Conservation (phyloP, 2,888 invertebrate species). For the Chloromyia formosa region DNA sequence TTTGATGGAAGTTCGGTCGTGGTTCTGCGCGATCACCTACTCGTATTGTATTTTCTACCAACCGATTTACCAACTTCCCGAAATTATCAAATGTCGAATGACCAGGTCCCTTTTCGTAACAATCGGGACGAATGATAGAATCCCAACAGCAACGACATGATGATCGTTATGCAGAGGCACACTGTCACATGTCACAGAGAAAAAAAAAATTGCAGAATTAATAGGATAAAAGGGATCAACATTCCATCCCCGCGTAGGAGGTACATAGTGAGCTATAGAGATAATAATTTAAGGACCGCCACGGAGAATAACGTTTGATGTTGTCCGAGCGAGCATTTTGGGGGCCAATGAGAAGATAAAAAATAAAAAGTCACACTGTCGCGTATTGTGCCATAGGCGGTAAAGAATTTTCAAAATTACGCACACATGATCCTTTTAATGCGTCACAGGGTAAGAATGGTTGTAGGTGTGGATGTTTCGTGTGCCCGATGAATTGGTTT, state of each 20-base stretch:
- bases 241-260: conserved; percentile 18
- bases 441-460: background rate
- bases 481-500: background rate
- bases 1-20: too few relatives aligned
- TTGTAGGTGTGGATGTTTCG: background rate
- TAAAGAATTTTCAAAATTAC: background rate
- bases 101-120: conserved; percentile 1
- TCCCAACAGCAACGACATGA: background rate
- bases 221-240: conserved; percentile 37
- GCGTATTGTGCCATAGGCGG: background rate
- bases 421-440: background rate
- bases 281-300: conserved; percentile 21
- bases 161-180: conserved; percentile 3
- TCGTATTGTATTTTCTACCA: too few relatives aligned
- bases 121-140: background rate
- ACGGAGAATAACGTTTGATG: conserved; percentile 12
- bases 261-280: background rate
- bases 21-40: too few relatives aligned
- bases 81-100: too few relatives aligned
- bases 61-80: too few relatives aligned
- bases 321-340: background rate
- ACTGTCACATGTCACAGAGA: conserved; percentile 1
- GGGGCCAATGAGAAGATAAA: background rate
- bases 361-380: background rate
- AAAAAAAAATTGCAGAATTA: conserved; percentile 27